phyloP scores from a whole-genome alignment of 2,888 invertebrate species.

The Stenodema calcarata region DNA sequence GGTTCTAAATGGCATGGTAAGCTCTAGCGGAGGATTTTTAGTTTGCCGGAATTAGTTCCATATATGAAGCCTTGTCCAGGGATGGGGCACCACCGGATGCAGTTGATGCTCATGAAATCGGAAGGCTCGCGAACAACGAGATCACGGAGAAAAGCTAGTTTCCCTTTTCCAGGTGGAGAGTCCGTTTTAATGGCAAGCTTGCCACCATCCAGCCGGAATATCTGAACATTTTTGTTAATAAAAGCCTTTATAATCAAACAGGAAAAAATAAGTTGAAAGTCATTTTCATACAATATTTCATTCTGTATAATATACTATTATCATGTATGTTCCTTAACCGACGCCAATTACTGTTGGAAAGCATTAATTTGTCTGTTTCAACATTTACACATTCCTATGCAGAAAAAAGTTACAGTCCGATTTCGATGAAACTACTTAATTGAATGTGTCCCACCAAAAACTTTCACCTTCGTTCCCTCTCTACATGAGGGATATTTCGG shows the following conservation, averaged over 20 bases:
- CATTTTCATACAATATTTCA: too few relatives aligned
- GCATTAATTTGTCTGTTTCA: too few relatives aligned
- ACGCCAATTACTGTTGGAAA: too few relatives aligned
- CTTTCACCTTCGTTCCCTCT: too few relatives aligned
- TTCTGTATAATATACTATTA: too few relatives aligned
- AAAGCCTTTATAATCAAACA: neutral
- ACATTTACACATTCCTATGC: too few relatives aligned
- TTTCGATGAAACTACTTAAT: too few relatives aligned
- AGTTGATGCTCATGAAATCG: slow-evolving; percentile 78
- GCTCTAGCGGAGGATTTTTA: slow-evolving; percentile 68
- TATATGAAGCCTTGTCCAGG: slow-evolving; percentile 85
- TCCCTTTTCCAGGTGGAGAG: slow-evolving; percentile 54
- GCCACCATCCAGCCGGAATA: slow-evolving; percentile 55
- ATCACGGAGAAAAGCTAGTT: slow-evolving; percentile 68
- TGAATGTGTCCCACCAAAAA: too few relatives aligned
- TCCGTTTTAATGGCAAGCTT: slow-evolving; percentile 38
- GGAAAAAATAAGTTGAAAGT: too few relatives aligned
- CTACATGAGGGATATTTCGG: too few relatives aligned
- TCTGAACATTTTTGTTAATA: slow-evolving; percentile 45
- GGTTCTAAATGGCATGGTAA: neutral
- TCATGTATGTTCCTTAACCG: too few relatives aligned
- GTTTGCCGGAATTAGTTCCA: slow-evolving; percentile 83
- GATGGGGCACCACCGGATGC: slow-evolving; percentile 82
- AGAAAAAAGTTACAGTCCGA: too few relatives aligned
- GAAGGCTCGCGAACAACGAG: slow-evolving; percentile 68